Evolutionary conservation across 2,113 vertebrate genomes (phyloP).

Genomic region (Pluvialis apricaria): DNA sequence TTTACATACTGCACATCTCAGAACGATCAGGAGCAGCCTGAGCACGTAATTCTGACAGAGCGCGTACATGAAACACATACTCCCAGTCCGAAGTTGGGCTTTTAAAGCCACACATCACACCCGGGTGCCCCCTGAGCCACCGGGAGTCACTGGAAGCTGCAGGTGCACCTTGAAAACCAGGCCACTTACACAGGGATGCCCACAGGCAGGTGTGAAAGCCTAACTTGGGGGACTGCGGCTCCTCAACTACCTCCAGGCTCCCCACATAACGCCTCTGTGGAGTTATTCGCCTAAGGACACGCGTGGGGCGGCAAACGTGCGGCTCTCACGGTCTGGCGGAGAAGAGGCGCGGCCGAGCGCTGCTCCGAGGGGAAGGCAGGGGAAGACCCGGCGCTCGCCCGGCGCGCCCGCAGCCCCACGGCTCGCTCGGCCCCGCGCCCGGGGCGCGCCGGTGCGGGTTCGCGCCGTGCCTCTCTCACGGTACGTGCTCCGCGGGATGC

Average conservation of each 20-base stretch:
- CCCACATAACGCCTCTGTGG: not conserved
- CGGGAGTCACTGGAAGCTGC: not conserved
- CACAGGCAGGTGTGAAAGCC: not conserved
- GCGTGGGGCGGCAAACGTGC: not conserved
- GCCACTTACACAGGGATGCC: not conserved
- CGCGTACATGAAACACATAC: not conserved
- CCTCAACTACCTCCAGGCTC: not conserved
- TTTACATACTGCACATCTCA: not conserved
- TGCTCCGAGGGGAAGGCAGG: not conserved
- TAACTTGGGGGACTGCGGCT: not conserved
- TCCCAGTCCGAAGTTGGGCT: not conserved
- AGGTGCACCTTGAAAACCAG: not conserved
- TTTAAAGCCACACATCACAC: not conserved
- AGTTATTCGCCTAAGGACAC: not conserved
- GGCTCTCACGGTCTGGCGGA: not conserved
- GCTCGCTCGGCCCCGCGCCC: not conserved
- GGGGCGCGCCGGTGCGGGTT: not conserved
- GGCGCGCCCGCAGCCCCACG: not conserved
- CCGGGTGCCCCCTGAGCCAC: not conserved
- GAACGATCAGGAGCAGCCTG: not conserved
- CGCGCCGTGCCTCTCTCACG: not conserved
- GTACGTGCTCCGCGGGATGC: not conserved
- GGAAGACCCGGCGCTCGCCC: not conserved
- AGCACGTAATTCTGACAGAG: not conserved
- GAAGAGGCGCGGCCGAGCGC: not conserved